Conservation (phyloP, 2,113 vertebrate genomes). For the Pica pica region DNA sequence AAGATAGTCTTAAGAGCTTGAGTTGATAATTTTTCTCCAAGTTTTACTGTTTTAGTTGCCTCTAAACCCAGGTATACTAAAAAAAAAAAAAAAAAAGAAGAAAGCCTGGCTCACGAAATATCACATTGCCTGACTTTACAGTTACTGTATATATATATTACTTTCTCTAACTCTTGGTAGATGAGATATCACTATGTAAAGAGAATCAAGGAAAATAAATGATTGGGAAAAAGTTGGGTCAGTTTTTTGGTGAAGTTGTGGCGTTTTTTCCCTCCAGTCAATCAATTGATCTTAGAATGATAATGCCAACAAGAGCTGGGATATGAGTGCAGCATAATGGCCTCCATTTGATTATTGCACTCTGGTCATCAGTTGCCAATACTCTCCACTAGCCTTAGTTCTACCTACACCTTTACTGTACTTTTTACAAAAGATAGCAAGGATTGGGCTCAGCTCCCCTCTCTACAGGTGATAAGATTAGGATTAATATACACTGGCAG, state of each 20-base stretch:
- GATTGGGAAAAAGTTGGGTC: background rate
- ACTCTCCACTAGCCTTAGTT: background rate
- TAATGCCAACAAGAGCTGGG: background rate
- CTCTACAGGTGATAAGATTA: background rate
- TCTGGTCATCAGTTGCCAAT: background rate
- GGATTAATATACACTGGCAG: background rate
- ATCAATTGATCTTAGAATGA: background rate
- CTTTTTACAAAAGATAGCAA: background rate
- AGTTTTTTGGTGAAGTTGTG: background rate
- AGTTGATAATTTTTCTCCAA: background rate
- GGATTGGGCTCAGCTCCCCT: background rate
- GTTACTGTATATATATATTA: background rate
- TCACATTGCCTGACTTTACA: background rate
- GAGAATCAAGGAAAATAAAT: background rate
- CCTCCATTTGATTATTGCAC: background rate
- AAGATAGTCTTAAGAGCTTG: background rate
- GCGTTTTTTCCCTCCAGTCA: background rate
- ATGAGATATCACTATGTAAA: background rate
- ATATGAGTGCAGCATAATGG: background rate
- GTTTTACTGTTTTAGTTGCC: background rate
- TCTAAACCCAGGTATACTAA: background rate
- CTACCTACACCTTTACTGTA: background rate
- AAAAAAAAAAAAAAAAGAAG: background rate
- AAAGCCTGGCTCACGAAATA: background rate
- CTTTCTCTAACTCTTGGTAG: background rate